Percentiles rank a stretch among this genome's conserved stretches.
Conservation (phyloP, 2,888 invertebrate species). For the Megalurothrips usitatus region DNA sequence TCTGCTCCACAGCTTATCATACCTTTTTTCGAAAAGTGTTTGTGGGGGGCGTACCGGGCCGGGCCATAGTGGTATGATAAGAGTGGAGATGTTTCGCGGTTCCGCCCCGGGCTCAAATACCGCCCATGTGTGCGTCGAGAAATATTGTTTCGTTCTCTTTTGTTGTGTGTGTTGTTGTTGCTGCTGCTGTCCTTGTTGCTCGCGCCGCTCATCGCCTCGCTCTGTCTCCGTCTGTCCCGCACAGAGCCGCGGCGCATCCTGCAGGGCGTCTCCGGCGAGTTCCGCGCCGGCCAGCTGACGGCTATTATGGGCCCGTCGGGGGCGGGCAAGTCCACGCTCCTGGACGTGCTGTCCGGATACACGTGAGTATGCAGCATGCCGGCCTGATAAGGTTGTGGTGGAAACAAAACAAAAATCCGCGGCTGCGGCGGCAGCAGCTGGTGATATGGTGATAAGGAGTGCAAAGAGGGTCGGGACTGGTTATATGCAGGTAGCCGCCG, state of each 20-base stretch:
- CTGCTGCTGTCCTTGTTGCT: background rate
- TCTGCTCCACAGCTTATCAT: no score
- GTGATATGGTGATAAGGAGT: no score
- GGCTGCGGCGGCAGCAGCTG: no score
- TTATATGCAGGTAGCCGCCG: no score
- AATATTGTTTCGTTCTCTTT: background rate
- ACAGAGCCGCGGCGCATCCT: background rate
- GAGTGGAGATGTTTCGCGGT: no score
- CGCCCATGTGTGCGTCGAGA: background rate
- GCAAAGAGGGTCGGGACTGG: no score
- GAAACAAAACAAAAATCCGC: no score
- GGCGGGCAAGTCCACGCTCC: constrained; percentile 12
- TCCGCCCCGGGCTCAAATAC: background rate
- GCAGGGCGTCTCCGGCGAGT: constrained; percentile 3
- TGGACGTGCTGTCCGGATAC: constrained; percentile 15
- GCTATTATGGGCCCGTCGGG: constrained; percentile 18
- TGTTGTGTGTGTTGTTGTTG: background rate
- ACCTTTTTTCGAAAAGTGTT: no score
- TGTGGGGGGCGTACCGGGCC: no score
- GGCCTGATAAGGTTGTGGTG: no score
- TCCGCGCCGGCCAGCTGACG: background rate
- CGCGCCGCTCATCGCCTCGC: no score
- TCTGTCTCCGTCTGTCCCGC: background rate
- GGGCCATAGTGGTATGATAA: background rate
- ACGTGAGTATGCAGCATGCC: background rate